Evolutionary conservation across 2,113 vertebrate genomes (phyloP).

Genomic region (Ciconia maguari): DNA sequence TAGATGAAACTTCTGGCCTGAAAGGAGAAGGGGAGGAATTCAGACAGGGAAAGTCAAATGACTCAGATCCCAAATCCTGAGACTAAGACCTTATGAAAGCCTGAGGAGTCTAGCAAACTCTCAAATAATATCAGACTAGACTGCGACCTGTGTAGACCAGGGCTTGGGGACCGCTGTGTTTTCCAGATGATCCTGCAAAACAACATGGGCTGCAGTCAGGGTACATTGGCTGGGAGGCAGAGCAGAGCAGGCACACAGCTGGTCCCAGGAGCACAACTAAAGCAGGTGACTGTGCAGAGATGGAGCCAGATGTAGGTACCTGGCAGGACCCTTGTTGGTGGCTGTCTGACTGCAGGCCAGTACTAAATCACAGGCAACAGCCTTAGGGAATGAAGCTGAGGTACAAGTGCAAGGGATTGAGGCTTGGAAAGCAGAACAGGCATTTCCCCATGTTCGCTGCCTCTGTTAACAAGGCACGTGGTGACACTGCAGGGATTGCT

Average conservation of each 20-base stretch:
- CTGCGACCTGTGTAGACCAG: background rate
- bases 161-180: background rate
- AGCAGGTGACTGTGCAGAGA: background rate
- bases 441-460: background rate
- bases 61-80: background rate
- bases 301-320: background rate
- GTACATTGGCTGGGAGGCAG: background rate
- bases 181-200: background rate
- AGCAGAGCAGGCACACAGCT: background rate
- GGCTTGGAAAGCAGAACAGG: background rate
- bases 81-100: background rate
- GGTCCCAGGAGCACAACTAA: background rate
- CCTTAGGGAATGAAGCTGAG: background rate
- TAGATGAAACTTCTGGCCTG: background rate
- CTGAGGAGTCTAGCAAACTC: background rate
- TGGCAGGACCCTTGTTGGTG: background rate
- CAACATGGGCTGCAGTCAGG: accelerated
- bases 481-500: background rate
- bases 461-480: background rate
- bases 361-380: background rate
- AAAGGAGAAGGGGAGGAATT: background rate
- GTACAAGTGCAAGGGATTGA: background rate
- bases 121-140: background rate
- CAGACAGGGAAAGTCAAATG: background rate
- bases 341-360: background rate